phyloP scores from a whole-genome alignment of 2,113 vertebrate species.

The Phalacrocorax carbo region DNA sequence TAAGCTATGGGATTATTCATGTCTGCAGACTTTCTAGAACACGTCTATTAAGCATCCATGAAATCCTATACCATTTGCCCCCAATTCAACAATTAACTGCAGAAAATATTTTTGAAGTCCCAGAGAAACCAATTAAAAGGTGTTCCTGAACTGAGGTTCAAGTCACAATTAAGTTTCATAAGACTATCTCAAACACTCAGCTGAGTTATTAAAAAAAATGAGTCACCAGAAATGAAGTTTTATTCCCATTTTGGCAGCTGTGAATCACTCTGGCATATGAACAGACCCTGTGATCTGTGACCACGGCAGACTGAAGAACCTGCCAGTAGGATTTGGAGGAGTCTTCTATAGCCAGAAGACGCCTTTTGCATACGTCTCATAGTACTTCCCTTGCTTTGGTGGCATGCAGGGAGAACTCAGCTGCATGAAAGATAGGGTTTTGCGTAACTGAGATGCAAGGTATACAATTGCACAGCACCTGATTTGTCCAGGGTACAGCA shows the following conservation, averaged over 20 bases:
- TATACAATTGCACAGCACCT: background rate
- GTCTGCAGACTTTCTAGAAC: background rate
- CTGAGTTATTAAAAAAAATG: background rate
- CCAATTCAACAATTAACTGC: constrained; percentile 16
- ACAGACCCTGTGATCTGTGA: background rate
- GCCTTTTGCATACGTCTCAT: background rate
- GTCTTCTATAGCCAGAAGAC: background rate
- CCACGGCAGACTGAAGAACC: background rate
- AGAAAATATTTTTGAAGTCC: constrained; percentile 42
- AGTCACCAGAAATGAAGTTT: background rate
- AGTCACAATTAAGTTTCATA: constrained; percentile 25
- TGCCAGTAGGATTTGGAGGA: background rate
- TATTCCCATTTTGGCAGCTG: background rate
- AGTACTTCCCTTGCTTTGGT: background rate
- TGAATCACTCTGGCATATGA: background rate
- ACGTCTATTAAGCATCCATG: background rate
- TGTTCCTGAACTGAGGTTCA: background rate
- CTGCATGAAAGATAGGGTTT: background rate
- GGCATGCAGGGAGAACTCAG: background rate
- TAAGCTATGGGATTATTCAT: background rate
- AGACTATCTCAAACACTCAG: background rate
- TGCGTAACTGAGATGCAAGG: background rate
- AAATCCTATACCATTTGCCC: background rate
- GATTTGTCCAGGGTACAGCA: background rate
- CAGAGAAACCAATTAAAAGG: constrained; percentile 60